These are phyloP conservation scores for Loriculus beryllinus DNA, from an alignment of 2,797 vertebrate species.

Conservation along the genomic window DNA sequence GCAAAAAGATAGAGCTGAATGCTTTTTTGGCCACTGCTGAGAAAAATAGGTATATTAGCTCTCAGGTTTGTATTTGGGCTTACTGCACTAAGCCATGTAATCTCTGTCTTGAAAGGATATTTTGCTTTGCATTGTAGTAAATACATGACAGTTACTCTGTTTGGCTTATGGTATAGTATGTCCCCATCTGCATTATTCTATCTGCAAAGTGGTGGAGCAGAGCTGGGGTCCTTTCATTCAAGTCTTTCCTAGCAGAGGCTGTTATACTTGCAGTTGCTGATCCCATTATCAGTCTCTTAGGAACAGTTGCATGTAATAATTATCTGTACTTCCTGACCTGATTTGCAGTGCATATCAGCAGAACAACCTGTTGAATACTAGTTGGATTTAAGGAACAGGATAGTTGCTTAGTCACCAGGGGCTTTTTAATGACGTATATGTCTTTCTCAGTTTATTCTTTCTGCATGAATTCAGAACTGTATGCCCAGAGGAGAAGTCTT, in stretches of 20 bases:
- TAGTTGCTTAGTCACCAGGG: not conserved
- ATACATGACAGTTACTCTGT: not conserved
- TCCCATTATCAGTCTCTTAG: constrained; percentile 3
- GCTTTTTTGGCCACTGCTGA: not conserved
- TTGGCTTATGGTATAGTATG: not conserved
- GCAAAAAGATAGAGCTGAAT: not conserved
- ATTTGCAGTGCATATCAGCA: not conserved
- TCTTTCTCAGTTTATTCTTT: not conserved
- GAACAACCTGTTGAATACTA: not conserved
- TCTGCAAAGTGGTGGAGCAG: not conserved
- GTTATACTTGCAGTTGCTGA: not conserved
- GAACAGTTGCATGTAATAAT: not conserved
- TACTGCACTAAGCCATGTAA: not conserved
- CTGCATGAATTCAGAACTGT: not conserved
- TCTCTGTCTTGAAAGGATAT: not conserved
- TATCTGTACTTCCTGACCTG: not conserved
- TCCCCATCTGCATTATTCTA: not conserved
- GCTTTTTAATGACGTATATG: not conserved
- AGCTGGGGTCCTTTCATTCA: not conserved
- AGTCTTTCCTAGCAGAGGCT: not conserved
- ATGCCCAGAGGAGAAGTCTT: not conserved
- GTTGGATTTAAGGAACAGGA: not conserved
- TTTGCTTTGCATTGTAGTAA: not conserved
- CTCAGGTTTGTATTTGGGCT: not conserved
- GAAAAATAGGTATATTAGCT: not conserved